Base-by-base conservation (phyloP, 2,113 vertebrate species). In the Sinocyclocheilus grahami region DNA sequence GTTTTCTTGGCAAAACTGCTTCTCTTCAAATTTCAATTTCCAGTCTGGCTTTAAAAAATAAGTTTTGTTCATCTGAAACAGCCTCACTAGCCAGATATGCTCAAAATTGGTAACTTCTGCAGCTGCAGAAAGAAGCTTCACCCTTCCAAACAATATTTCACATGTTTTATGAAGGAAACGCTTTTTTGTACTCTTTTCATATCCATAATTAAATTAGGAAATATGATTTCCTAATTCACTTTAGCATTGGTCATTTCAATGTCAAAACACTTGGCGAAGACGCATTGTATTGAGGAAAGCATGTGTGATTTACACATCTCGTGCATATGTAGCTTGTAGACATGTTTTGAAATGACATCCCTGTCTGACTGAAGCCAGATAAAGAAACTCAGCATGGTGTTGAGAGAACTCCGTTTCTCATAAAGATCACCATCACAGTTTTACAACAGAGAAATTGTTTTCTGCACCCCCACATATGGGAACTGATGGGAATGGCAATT, bases 371-470 rank as follows among this genome's bases (percentile, higher is more conserved):
- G 4, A 74, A n/a, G 33, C 72, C 60, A 78, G 72, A 67, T 74
- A 60, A 63, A 82, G 46, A 77, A 65, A 58, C 33, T 30, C 62
- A 39, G 20, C 27, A 4, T 77, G 30, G 69, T 65, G 79, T 58
- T 82, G 65, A 77, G 72, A 46, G 55, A 87, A 85, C 16, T 63
- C 30, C 22, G 58, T 82, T 22, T n/a, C 62, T 33, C 39, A 71
- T 88, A 85, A 80, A 84, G 63, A 69, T 83, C 84, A 39, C 8
- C 39, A 24, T 79, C 85, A 80, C 89, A 87, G 87, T 51, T 88
- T 87, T 88, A 88, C 39, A 55, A 81, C 60, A 13, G 51, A n/a
- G 33, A 14, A 86, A 78, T 81, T 55, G 24, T 81, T 83, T 89
- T 82, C 42, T 62, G 72, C 71, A 24, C 51, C 20, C n/a, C 13